A percentile compares a stretch with the other conserved stretches of the same genome.
phyloP scores from a whole-genome alignment of 2,113 vertebrate genomes.

The Muntiacus muntjak region DNA sequence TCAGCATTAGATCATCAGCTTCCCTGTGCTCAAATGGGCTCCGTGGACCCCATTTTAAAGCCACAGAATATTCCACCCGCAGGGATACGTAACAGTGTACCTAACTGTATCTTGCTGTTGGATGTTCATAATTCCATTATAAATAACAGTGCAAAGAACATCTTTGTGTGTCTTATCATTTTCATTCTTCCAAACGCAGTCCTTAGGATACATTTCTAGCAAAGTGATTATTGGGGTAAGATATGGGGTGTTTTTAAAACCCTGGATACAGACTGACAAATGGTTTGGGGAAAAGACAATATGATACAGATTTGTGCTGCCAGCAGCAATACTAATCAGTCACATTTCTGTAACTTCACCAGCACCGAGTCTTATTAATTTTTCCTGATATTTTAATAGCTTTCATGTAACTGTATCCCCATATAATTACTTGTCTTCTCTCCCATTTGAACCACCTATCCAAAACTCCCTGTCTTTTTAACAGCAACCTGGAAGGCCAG shows the following conservation, averaged over 20 bases:
- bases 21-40: neutral
- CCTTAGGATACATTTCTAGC: neutral
- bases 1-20: neutral
- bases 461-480: neutral
- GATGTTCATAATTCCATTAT: fast-evolving
- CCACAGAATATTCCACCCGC: neutral
- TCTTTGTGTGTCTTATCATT: fast-evolving
- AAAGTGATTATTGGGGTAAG: neutral
- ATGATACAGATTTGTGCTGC: neutral
- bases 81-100: neutral
- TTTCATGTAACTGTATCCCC: neutral
- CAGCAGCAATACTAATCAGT: fast-evolving
- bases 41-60: fast-evolving
- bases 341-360: neutral
- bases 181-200: neutral
- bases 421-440: neutral
- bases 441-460: neutral
- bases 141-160: neutral
- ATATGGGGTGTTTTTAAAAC: fast-evolving
- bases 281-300: neutral
- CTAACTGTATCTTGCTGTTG: fast-evolving
- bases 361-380: neutral
- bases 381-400: neutral
- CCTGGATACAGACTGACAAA: fast-evolving
- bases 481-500: neutral